phyloP scores from a whole-genome alignment of 2,888 invertebrate genomes.

The Noctua pronuba region DNA sequence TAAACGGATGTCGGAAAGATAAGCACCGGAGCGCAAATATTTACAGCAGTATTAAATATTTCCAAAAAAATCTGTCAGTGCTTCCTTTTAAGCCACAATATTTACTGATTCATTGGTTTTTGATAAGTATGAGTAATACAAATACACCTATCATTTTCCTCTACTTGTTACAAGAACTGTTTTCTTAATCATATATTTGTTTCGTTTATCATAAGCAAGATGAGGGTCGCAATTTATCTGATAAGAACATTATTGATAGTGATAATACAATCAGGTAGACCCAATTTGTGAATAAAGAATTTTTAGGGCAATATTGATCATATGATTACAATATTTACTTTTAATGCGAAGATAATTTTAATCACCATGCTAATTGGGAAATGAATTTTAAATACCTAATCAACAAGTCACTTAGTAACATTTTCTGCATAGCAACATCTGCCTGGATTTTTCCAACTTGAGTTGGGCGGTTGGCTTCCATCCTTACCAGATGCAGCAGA shows the following conservation, averaged over 20 bases:
- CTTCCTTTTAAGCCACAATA: not conserved
- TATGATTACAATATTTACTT: slow-evolving; percentile 35
- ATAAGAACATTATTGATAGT: slow-evolving; percentile 48
- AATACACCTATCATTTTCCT: slow-evolving; percentile 22
- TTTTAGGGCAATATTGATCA: slow-evolving; percentile 51
- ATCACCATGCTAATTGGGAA: slow-evolving; percentile 20
- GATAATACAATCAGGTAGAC: slow-evolving; percentile 43
- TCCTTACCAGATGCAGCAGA: not conserved
- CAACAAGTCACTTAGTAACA: not conserved
- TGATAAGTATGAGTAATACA: slow-evolving; percentile 26
- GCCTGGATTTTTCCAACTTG: too few species aligned
- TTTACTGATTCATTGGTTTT: slow-evolving; percentile 18
- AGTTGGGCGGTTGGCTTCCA: not conserved
- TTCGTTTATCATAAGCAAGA: slow-evolving; percentile 51
- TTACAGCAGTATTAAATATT: slow-evolving; percentile 1
- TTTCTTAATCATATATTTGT: slow-evolving; percentile 42
- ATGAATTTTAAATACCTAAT: slow-evolving; percentile 8
- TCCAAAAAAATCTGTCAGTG: slow-evolving; percentile 6
- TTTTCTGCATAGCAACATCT: not conserved
- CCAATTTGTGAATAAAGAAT: slow-evolving; percentile 26
- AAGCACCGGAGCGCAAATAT: slow-evolving; percentile 12
- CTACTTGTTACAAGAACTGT: slow-evolving; percentile 8
- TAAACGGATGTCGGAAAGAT: slow-evolving; percentile 19
- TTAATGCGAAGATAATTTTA: slow-evolving; percentile 21
- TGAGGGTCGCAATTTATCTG: slow-evolving; percentile 58